Percentiles rank a stretch among this genome's conserved stretches.
These are phyloP conservation scores for Sinocyclocheilus anshuiensis DNA, from an alignment of 2,113 vertebrate genomes.

Conservation along the genomic window DNA sequence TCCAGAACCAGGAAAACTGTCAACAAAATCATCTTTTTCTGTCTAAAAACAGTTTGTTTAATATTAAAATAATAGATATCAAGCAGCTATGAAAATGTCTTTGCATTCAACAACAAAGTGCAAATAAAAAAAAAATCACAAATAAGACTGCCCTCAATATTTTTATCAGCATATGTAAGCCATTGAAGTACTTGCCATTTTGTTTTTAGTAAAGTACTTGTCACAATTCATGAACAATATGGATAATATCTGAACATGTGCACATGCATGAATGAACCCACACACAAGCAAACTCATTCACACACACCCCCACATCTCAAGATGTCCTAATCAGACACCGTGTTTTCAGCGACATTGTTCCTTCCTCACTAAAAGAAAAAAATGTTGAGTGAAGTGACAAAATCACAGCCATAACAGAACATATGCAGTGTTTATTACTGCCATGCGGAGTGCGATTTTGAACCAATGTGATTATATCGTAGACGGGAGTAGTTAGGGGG, in stretches of 20 bases:
- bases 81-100: too few species aligned
- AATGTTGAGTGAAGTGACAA: too few species aligned
- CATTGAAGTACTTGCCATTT: not conserved
- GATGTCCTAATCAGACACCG: too few species aligned
- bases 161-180: not conserved
- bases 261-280: not conserved
- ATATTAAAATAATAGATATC: not conserved
- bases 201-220: not conserved
- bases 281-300: not conserved
- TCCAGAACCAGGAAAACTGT: not conserved
- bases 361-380: not conserved
- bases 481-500: too few species aligned
- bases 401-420: too few species aligned
- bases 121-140: not conserved
- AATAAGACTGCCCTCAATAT: not conserved
- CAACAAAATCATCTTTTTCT: not conserved
- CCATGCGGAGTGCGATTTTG: too few species aligned
- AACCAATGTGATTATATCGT: too few species aligned
- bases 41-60: too few species aligned
- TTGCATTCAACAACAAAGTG: too few species aligned
- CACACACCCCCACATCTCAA: not conserved
- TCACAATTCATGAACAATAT: not conserved
- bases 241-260: not conserved
- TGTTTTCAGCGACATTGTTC: not conserved
- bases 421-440: too few species aligned